phyloP scores from a whole-genome alignment of 2,113 vertebrate genomes.

The Dolichotis patagonum region DNA sequence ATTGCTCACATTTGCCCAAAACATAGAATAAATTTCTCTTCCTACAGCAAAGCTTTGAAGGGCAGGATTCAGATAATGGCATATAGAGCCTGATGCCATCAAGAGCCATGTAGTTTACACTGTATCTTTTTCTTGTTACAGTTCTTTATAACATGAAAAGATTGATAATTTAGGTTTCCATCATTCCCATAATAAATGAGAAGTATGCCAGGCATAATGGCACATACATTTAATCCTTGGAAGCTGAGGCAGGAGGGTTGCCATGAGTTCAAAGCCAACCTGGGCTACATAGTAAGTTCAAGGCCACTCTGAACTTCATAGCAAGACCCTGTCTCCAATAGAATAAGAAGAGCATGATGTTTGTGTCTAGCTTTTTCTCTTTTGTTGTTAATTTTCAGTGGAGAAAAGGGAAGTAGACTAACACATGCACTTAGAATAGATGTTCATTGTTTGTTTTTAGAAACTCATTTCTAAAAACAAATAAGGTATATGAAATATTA shows the following conservation, averaged over 20 bases:
- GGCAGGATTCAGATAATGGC: not conserved
- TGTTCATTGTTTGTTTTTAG: not conserved
- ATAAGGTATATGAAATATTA: not conserved
- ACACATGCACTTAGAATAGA: not conserved
- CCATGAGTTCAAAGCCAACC: not conserved
- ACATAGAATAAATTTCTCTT: not conserved
- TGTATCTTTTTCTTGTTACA: not conserved
- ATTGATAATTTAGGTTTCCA: not conserved
- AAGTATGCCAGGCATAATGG: not conserved
- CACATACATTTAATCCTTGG: not conserved
- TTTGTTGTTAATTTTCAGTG: not conserved
- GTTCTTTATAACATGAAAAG: not conserved
- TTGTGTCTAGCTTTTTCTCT: not conserved
- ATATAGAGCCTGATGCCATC: not conserved
- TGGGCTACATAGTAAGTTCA: not conserved
- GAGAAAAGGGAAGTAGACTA: not conserved
- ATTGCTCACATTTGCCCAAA: not conserved
- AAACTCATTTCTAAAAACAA: conserved; percentile 8
- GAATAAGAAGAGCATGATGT: not conserved
- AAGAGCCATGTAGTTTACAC: not conserved
- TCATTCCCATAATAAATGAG: not conserved
- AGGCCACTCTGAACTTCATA: not conserved
- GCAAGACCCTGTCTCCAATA: not conserved
- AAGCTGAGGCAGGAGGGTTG: not conserved
- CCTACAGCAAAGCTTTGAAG: not conserved